phyloP scores from a whole-genome alignment of 2,888 invertebrate genomes.

The Dynastes maya region DNA sequence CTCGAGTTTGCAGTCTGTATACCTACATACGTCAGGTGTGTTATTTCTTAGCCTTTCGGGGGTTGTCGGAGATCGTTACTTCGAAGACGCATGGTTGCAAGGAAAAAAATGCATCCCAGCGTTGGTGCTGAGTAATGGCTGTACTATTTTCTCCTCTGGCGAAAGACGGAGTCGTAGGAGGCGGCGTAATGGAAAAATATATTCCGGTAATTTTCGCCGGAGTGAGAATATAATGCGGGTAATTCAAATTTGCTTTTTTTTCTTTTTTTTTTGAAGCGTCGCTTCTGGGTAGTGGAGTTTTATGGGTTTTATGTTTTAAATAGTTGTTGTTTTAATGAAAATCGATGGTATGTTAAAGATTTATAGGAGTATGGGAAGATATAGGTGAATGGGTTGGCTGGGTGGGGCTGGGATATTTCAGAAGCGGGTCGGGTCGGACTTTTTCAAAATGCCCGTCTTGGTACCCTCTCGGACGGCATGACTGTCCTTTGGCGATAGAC shows the following conservation, averaged over 20 bases:
- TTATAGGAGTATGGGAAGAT: too few species aligned
- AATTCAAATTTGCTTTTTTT: background rate
- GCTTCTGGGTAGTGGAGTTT: too few species aligned
- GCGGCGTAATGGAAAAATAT: constrained; percentile 8
- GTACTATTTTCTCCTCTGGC: background rate
- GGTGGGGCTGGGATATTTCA: too few species aligned
- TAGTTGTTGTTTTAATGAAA: too few species aligned
- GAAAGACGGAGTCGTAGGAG: background rate
- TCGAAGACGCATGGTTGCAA: background rate
- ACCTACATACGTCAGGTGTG: background rate
- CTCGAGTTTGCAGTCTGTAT: background rate
- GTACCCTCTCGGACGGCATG: too few species aligned
- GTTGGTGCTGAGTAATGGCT: constrained; percentile 1
- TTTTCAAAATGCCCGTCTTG: too few species aligned
- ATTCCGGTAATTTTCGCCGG: constrained; percentile 10
- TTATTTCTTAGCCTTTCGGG: background rate
- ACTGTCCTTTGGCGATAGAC: too few species aligned
- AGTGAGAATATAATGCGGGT: background rate
- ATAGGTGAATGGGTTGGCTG: too few species aligned
- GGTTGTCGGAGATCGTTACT: background rate
- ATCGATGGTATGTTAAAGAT: too few species aligned
- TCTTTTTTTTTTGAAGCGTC: too few species aligned
- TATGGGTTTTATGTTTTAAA: too few species aligned
- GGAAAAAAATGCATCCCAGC: background rate
- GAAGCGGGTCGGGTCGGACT: too few species aligned